Conservation (phyloP, 2,797 vertebrate genomes). For the Malacoraja senta region DNA sequence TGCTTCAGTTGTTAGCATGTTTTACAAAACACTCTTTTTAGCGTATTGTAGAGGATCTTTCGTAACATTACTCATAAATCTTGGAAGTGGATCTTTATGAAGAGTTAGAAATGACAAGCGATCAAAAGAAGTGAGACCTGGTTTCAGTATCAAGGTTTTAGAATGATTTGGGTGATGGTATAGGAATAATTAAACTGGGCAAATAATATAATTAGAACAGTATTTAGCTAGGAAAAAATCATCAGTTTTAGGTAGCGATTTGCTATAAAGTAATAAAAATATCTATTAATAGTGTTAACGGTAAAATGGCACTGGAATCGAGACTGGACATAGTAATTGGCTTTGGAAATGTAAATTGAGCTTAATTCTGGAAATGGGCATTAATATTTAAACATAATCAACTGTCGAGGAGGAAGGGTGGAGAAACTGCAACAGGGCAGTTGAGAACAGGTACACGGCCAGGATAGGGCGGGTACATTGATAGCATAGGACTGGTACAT, state of each 20-base stretch:
- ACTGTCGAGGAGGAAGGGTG: not conserved
- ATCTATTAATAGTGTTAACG: not conserved
- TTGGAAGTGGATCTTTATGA: not conserved
- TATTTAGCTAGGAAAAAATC: not conserved
- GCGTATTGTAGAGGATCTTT: not conserved
- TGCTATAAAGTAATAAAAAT: not conserved
- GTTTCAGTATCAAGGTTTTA: not conserved
- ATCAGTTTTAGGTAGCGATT: not conserved
- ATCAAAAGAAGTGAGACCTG: not conserved
- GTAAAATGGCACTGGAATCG: not conserved
- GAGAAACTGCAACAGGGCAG: not conserved
- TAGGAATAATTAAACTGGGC: not conserved
- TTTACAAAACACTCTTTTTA: not conserved
- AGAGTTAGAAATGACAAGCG: not conserved
- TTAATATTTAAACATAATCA: not conserved
- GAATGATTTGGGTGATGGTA: not conserved
- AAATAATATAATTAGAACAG: not conserved
- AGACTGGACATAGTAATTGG: not conserved
- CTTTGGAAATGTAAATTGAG: not conserved
- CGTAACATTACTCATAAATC: not conserved
- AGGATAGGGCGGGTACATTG: too few relatives aligned
- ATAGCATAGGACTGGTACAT: too few relatives aligned
- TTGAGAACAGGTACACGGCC: not conserved
- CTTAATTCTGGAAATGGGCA: not conserved
- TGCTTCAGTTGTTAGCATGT: not conserved